These are phyloP conservation scores for Isichthys henryi DNA, from an alignment of 2,113 vertebrate species.

Conservation along the genomic window DNA sequence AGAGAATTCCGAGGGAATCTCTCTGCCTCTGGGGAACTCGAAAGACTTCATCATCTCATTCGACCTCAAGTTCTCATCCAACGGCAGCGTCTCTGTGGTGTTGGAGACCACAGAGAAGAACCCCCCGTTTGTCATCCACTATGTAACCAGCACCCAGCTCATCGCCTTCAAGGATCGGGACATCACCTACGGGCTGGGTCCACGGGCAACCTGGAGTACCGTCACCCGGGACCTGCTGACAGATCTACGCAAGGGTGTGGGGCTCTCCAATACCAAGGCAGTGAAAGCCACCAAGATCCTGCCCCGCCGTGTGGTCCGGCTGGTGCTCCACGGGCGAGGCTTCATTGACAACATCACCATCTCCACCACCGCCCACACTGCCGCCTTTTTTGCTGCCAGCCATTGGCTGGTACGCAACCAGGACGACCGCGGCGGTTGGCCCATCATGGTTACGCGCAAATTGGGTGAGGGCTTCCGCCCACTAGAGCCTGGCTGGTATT, in stretches of 20 bases:
- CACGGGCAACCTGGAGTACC: conserved; percentile 78
- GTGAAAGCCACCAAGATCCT: conserved; percentile 92
- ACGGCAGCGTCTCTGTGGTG: conserved; percentile 83
- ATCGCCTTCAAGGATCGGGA: conserved; percentile 78
- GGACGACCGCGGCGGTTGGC: conserved; percentile 90
- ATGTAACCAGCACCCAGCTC: conserved; percentile 77
- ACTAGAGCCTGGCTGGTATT: conserved; percentile 96
- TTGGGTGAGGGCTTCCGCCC: conserved; percentile 87
- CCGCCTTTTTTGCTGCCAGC: conserved; percentile 88
- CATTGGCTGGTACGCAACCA: conserved; percentile 91
- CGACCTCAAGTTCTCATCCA: conserved; percentile 80
- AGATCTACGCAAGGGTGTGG: conserved; percentile 88
- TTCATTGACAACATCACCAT: conserved; percentile 85
- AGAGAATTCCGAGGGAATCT: conserved; percentile 83
- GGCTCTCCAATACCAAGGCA: conserved; percentile 93
- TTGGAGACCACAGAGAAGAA: conserved; percentile 89
- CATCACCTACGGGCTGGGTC: conserved; percentile 83
- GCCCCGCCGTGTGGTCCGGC: conserved; percentile 75
- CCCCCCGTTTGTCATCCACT: conserved; percentile 80
- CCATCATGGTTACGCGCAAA: conserved; percentile 93
- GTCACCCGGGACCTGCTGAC: conserved; percentile 89
- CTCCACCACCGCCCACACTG: conserved; percentile 87
- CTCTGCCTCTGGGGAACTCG: conserved; percentile 77
- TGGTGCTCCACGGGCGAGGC: conserved; percentile 74
- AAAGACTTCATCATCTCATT: conserved; percentile 92